phyloP scores from a whole-genome alignment of 2,888 invertebrate species.

The Ryuthela nishihirai region DNA sequence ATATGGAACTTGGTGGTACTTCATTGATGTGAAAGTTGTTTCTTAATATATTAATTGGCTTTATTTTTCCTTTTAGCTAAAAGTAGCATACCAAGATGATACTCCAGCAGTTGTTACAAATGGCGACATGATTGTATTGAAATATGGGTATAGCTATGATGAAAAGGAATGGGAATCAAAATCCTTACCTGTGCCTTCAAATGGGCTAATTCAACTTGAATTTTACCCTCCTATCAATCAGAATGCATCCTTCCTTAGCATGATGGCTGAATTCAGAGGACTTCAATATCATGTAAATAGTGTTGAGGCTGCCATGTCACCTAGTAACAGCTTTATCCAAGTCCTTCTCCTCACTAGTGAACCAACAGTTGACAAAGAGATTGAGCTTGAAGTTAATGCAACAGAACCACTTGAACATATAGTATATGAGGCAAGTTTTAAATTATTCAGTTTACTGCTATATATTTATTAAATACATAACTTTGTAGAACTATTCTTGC shows the following conservation, averaged over 20 bases:
- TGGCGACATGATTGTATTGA: constrained; percentile 34
- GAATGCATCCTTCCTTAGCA: constrained; percentile 17
- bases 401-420: constrained; percentile 34
- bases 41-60: constrained; percentile 5
- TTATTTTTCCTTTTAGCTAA: constrained; percentile 24
- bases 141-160: constrained; percentile 31
- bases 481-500: too few relatives aligned
- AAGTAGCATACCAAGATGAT: constrained; percentile 41
- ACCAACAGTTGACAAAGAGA: constrained; percentile 39
- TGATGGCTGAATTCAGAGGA: constrained; percentile 33
- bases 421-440: constrained; percentile 34
- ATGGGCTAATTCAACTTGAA: constrained; percentile 37
- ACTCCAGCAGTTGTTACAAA: constrained; percentile 39
- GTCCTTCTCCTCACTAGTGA: constrained; percentile 30
- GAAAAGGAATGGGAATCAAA: constrained; percentile 20
- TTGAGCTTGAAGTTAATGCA: constrained; percentile 34
- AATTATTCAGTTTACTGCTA: too few relatives aligned
- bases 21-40: not conserved
- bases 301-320: constrained; percentile 35
- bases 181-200: constrained; percentile 34
- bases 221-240: constrained; percentile 33
- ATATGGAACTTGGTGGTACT: too few relatives aligned
- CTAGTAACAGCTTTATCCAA: constrained; percentile 41
- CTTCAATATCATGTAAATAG: constrained; percentile 28
- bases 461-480: too few relatives aligned